Base-by-base conservation (phyloP, 2,888 invertebrate genomes). In the Helleia helle region DNA sequence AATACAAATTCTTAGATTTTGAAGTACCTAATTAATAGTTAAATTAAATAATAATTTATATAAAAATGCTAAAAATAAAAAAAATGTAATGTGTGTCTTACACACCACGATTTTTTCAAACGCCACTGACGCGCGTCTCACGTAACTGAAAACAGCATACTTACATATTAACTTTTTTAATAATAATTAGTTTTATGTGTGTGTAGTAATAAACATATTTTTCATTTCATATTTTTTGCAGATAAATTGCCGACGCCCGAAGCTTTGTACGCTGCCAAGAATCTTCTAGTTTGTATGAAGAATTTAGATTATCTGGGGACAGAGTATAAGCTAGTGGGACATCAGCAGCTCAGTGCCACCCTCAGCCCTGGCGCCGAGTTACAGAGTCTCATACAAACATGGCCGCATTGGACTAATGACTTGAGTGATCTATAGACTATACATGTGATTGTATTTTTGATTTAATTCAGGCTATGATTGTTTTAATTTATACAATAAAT, bases 341-440 rank as follows among this genome's bases (percentile, higher is more conserved):
- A 87, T 17, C 65, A 84, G 34, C 89, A 90, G 62, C 65, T 89
- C 2, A 59, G 59, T 2, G 48, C 52, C 0, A 88, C 87, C 0
- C 34, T 56, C 1, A 89, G 89, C 53, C 89, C 89, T 25, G 89
- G 89, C 1, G 54, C 67, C 1, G 58, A 66, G 42, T 65, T 89
- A 8, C 87, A 79, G 50, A 57, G 56, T 0, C 72, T 86, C 38
- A 79, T 90, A 9, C 65, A 86, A 52, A 62, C 60, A 1, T 89
- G 88, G 88, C 67, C 83, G 0, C 77, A 71, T 40, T 79, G 70
- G 71, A 30, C 51, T 0, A 45, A 55, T 4, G 42, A 55, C 36
- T 44, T 36, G 15, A 44, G 38, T 17, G 25, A 29, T 12, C 18
- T 45, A 14, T 43, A 30, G 40, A 40, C 3, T 1, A 11, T n/a